Evolutionary conservation across 1,140 invertebrate species (phyloP).

Genomic region (Plodia interpunctella): DNA sequence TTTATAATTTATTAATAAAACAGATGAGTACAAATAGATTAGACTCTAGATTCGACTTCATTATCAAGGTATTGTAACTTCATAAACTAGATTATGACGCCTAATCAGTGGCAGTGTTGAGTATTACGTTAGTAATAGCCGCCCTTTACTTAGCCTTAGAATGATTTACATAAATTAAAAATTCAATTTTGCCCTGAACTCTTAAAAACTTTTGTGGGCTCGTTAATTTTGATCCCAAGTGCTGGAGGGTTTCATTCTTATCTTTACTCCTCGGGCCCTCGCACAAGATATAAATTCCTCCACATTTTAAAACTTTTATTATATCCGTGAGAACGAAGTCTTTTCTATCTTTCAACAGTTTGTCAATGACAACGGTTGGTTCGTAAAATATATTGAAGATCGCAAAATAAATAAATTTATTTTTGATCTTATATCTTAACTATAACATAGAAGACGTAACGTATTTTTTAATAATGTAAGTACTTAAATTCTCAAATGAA

Average conservation of each 20-base stretch:
- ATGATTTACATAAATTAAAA: slow-evolving; percentile 16
- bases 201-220: slow-evolving; percentile 15
- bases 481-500: too few relatives aligned
- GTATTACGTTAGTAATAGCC: too few relatives aligned
- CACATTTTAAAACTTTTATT: slow-evolving; percentile 11
- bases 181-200: slow-evolving; percentile 14
- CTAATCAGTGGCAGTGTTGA: too few relatives aligned
- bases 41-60: too few relatives aligned
- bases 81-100: too few relatives aligned
- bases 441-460: too few relatives aligned
- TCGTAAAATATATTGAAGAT: not conserved
- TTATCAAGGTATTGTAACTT: too few relatives aligned
- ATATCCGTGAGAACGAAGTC: not conserved
- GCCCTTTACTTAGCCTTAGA: not conserved
- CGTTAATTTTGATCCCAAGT: slow-evolving; percentile 15
- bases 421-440: too few relatives aligned
- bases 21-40: too few relatives aligned
- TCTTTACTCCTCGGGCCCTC: slow-evolving; percentile 3
- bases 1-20: too few relatives aligned
- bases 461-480: too few relatives aligned
- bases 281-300: slow-evolving; percentile 5
- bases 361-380: not conserved
- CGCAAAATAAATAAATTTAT: too few relatives aligned
- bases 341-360: not conserved
- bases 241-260: slow-evolving; percentile 13